These are phyloP conservation scores for Otolemur crassicaudatus DNA, from an alignment of 2,797 vertebrate species.

Conservation along the genomic window DNA sequence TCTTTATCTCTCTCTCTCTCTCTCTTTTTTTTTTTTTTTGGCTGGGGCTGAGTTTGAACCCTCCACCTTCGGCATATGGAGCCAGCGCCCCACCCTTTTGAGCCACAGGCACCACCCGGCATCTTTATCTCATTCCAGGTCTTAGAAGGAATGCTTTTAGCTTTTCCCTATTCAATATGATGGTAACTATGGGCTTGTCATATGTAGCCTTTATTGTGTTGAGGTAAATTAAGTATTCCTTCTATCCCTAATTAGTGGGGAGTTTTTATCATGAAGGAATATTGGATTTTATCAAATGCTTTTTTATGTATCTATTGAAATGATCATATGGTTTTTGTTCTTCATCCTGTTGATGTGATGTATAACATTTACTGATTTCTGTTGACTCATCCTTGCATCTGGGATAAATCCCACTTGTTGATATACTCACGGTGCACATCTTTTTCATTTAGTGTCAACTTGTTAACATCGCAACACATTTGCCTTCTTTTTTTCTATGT, in stretches of 20 bases:
- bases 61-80: too few species aligned
- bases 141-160: not conserved
- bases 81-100: too few species aligned
- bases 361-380: not conserved
- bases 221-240: not conserved
- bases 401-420: not conserved
- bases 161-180: not conserved
- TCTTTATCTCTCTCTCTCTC: not conserved
- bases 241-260: not conserved
- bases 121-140: not conserved
- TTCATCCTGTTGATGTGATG: not conserved
- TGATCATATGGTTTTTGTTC: not conserved
- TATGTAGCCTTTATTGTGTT: not conserved
- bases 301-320: not conserved
- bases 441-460: not conserved
- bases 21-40: too few species aligned
- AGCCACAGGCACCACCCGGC: too few species aligned
- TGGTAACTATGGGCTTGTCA: not conserved
- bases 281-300: not conserved
- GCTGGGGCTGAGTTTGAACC: too few species aligned
- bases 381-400: not conserved
- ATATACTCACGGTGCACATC: not conserved
- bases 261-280: not conserved
- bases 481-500: not conserved
- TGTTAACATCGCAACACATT: not conserved